These are phyloP conservation scores for Sandelia bainsii DNA, from an alignment of 2,797 vertebrate genomes.

Conservation along the genomic window DNA sequence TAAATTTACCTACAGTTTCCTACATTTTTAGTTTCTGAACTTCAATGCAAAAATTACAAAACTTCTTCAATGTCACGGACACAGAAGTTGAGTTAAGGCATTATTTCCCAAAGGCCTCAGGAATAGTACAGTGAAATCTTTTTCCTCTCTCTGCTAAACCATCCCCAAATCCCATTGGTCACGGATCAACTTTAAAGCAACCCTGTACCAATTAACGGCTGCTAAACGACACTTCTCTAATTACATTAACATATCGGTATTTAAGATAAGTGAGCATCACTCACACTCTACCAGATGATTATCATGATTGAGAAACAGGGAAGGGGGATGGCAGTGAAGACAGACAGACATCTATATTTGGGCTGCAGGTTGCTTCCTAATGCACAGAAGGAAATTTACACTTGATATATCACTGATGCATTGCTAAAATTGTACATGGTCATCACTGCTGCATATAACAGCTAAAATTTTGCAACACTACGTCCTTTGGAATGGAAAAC, in stretches of 20 bases:
- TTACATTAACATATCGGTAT: constrained; percentile 81
- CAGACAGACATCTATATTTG: constrained; percentile 15
- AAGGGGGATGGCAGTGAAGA: constrained; percentile 11
- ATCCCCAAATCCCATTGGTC: constrained; percentile 80
- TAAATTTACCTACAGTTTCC: constrained; percentile 11
- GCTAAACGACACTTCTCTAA: constrained; percentile 77
- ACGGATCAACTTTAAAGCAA: constrained; percentile 77
- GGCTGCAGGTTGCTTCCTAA: constrained; percentile 37
- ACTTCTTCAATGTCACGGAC: constrained; percentile 46
- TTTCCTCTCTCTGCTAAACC: constrained; percentile 55
- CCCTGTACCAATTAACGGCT: constrained; percentile 75
- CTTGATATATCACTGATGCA: constrained; percentile 47
- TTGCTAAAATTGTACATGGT: constrained; percentile 29
- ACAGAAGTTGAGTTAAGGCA: constrained; percentile 47
- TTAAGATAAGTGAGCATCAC: constrained; percentile 65
- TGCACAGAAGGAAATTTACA: constrained; percentile 47
- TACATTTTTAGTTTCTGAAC: constrained; percentile 17
- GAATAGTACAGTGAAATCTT: constrained; percentile 49
- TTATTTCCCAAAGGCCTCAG: constrained; percentile 47
- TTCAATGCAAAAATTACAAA: constrained; percentile 15
- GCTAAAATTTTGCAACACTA: constrained; percentile 22
- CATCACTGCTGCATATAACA: constrained; percentile 14
- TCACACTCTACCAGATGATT: constrained; percentile 63
- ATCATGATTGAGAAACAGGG: constrained; percentile 51
- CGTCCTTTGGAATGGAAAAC: constrained; percentile 34